Evolutionary conservation across 2,888 invertebrate species (phyloP).

Genomic region (Sminthurinus aureus): DNA sequence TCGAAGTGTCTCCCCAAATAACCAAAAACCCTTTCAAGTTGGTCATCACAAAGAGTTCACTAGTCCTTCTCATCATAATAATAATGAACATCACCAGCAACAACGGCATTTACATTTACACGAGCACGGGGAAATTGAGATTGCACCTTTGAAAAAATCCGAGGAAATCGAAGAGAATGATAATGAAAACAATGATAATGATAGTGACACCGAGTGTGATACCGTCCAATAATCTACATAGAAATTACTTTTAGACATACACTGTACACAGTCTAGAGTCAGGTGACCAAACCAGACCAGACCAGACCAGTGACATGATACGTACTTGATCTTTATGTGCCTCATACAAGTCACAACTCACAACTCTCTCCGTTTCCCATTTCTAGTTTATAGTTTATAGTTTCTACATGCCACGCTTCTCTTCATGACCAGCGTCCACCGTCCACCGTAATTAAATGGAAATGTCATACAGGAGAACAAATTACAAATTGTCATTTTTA

Average conservation of each 20-base stretch:
- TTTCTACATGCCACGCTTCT: background rate
- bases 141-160: no score
- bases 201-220: constrained; percentile 14
- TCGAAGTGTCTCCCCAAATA: constrained; percentile 5
- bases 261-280: no score
- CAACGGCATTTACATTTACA: background rate
- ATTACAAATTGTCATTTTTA: background rate
- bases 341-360: background rate
- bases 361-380: background rate
- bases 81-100: background rate
- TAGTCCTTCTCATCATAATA: background rate
- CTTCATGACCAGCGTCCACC: background rate
- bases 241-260: background rate
- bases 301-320: no score
- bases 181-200: constrained; percentile 3
- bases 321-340: background rate
- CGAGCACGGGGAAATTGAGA: background rate
- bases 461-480: background rate
- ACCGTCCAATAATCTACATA: background rate
- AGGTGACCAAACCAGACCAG: no score
- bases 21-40: background rate
- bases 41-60: background rate
- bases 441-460: background rate
- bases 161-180: background rate
- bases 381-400: no score